Conservation (phyloP, 2,113 vertebrate genomes). For the Cathartes aura region DNA sequence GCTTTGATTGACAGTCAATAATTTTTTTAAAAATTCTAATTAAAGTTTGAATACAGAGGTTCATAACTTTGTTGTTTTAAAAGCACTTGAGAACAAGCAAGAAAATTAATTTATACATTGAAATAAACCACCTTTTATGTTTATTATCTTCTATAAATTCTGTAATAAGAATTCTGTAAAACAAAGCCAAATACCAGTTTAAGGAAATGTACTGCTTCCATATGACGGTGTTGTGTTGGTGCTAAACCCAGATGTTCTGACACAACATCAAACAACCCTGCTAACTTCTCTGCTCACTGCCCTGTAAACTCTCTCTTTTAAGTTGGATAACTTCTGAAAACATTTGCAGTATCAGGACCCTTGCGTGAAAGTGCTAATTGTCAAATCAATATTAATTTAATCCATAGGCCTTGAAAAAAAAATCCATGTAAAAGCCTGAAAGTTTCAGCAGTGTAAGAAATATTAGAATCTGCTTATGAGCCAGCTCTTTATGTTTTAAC, state of each 20-base stretch:
- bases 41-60: neutral
- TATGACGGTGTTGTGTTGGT: neutral
- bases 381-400: neutral
- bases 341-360: neutral
- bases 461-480: neutral
- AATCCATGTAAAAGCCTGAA: neutral
- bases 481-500: neutral
- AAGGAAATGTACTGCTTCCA: neutral
- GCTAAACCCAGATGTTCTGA: neutral
- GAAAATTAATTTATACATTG: neutral
- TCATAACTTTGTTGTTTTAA: neutral
- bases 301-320: neutral
- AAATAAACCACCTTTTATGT: neutral
- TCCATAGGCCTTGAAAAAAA: neutral
- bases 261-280: neutral
- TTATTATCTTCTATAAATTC: neutral
- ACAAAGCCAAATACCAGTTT: neutral
- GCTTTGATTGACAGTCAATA: neutral
- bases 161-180: neutral
- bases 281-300: neutral
- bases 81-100: neutral
- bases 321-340: neutral
- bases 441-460: neutral
- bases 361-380: neutral
- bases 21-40: neutral